Evolutionary conservation across 2,888 invertebrate species (phyloP).

Genomic region (Zygothrica quintamaculata): DNA sequence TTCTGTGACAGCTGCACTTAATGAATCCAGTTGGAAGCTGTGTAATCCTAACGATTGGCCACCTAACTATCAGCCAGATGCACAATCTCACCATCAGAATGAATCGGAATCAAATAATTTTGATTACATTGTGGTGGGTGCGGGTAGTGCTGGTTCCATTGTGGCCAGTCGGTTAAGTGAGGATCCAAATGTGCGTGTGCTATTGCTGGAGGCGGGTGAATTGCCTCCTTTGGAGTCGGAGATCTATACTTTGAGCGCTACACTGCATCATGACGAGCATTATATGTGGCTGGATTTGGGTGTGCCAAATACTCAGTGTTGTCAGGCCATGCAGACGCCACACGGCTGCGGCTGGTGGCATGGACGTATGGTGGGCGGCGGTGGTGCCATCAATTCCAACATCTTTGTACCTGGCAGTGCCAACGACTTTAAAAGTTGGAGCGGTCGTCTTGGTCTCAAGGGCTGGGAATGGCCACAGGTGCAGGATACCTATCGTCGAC

Average conservation of each 20-base stretch:
- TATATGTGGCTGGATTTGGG: constrained; percentile 79
- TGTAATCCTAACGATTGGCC: constrained; percentile 86
- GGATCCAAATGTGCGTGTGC: constrained; percentile 88
- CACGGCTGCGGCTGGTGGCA: constrained; percentile 86
- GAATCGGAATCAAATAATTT: constrained; percentile 69
- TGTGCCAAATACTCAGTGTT: constrained; percentile 65
- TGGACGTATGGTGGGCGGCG: constrained; percentile 88
- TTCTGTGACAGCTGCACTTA: constrained; percentile 50
- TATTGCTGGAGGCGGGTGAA: constrained; percentile 92
- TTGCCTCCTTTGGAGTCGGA: constrained; percentile 85
- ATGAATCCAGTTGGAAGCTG: constrained; percentile 84
- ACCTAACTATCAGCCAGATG: constrained; percentile 4
- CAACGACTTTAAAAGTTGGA: constrained; percentile 86
- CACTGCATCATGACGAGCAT: constrained; percentile 62
- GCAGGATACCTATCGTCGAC: constrained; percentile 85
- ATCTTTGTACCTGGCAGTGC: constrained; percentile 87
- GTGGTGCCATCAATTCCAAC: constrained; percentile 87
- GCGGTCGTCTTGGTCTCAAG: constrained; percentile 85
- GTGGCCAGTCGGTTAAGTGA: constrained; percentile 89
- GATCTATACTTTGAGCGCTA: constrained; percentile 68
- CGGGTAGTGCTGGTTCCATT: constrained; percentile 87
- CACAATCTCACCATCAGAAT: not conserved
- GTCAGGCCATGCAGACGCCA: constrained; percentile 65
- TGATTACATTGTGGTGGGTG: constrained; percentile 87
- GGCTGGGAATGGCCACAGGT: constrained; percentile 86